Base-by-base conservation (phyloP, 2,888 invertebrate species). In the Orgyia antiqua region DNA sequence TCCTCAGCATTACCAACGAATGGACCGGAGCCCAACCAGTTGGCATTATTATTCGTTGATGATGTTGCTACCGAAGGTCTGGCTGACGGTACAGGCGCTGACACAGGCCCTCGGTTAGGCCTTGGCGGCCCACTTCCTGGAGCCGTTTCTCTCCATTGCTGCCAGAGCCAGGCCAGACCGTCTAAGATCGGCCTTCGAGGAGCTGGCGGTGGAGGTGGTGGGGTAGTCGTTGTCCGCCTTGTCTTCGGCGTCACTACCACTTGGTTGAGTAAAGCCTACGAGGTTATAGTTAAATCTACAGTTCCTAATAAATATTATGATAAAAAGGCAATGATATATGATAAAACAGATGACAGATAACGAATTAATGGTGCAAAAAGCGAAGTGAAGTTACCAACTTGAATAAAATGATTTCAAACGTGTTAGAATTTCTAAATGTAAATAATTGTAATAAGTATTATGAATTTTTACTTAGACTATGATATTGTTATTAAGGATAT, bases 91-190 rank as follows among this genome's bases (percentile, higher is more conserved):
- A 63, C 49, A 3, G 70, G 48, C 0, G 68, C 50, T 2, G 72
- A 51, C 2, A 62, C 48, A 1, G 80, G 75, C 47, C 64, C 53
- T 36, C 67, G 58, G 27, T 41, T 59, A n/a, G 69, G 69, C 37
- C 68, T 55, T 2, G 68, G 26, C 0, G 68, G 20, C 29, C 56
- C 53, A 29, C 58, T 68, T 5, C 72, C 82, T 7, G 87, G 83
- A 2, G 64, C 82, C 7, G 88, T 88, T 18, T 89, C 87, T 27
- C 88, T 74, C 88, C 88, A 89, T 48, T 88, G 86, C 60, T 87
- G 86, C 88, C 88, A 88, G 7, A 89, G 64, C 88, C 88, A 89
- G 11, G 88, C 79, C 26, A 89, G 55, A n/a, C 88, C 88, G 27
- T 88, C 88, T 38, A 88, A 49, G 26, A 88, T 69, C 3, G 90